Conservation (phyloP, 2,113 vertebrate genomes). For the Ictalurus furcatus region DNA sequence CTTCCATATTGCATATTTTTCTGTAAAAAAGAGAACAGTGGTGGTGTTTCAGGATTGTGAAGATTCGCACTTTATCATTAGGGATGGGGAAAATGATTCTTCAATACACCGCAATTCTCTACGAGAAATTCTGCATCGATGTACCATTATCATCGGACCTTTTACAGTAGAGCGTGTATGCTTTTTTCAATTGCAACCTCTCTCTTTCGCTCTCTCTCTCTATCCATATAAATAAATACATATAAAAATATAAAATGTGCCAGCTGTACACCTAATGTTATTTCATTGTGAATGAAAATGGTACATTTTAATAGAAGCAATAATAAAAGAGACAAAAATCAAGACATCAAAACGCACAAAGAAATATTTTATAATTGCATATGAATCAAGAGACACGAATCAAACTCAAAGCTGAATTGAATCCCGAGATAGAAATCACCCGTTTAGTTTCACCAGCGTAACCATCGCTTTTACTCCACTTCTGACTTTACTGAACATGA, state of each 20-base stretch:
- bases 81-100: not conserved
- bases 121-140: not conserved
- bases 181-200: too few species aligned
- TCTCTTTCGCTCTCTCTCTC: too few species aligned
- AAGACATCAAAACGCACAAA: not conserved
- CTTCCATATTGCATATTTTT: not conserved
- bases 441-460: not conserved
- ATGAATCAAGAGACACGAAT: not conserved
- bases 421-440: not conserved
- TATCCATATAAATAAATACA: too few species aligned
- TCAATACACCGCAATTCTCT: not conserved
- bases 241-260: too few species aligned
- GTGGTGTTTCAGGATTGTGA: not conserved
- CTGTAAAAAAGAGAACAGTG: not conserved
- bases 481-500: not conserved
- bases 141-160: too few species aligned
- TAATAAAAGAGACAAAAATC: not conserved
- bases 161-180: not conserved
- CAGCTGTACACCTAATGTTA: not conserved
- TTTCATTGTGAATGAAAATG: not conserved
- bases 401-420: not conserved
- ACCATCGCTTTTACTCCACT: conserved; percentile 2
- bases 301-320: not conserved
- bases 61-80: not conserved
- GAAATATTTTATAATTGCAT: not conserved